phyloP scores from a whole-genome alignment of 2,888 invertebrate genomes.

The Drosophila leonis region DNA sequence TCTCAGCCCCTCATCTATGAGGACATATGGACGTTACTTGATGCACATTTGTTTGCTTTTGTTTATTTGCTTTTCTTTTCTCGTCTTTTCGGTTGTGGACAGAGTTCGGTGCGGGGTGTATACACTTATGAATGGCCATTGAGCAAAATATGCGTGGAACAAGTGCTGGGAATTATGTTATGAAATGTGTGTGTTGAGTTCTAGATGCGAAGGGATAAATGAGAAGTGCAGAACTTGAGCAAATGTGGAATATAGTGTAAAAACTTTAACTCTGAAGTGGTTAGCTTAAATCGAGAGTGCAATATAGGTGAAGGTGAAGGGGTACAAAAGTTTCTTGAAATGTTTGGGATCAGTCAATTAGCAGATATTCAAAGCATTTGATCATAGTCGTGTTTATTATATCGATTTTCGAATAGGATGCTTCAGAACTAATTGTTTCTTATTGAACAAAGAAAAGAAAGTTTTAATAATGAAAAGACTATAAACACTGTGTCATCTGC shows the following conservation, averaged over 20 bases:
- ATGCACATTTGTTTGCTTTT: slow-evolving; percentile 75
- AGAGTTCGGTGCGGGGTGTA: slow-evolving; percentile 1
- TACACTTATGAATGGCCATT: slow-evolving; percentile 65
- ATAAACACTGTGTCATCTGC: no score
- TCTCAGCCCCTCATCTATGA: slow-evolving; percentile 26
- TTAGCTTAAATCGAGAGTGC: slow-evolving; percentile 21
- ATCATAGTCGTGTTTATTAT: background rate
- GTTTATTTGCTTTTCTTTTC: slow-evolving; percentile 60
- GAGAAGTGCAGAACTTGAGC: slow-evolving; percentile 26
- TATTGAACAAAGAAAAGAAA: no score
- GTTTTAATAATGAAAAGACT: no score
- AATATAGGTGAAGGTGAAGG: background rate
- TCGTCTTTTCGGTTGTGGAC: slow-evolving; percentile 3
- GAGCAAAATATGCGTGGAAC: slow-evolving; percentile 67
- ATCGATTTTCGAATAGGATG: background rate
- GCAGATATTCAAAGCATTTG: background rate
- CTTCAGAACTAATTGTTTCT: no score
- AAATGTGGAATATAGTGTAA: slow-evolving; percentile 26
- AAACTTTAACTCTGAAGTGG: slow-evolving; percentile 16
- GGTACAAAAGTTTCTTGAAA: no score
- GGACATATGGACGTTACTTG: slow-evolving; percentile 69
- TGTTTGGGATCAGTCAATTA: background rate
- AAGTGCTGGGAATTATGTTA: slow-evolving; percentile 66
- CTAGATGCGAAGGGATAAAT: background rate
- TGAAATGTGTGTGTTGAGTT: background rate